Conservation (phyloP, 2,888 invertebrate species). For the Beris chalybata region DNA sequence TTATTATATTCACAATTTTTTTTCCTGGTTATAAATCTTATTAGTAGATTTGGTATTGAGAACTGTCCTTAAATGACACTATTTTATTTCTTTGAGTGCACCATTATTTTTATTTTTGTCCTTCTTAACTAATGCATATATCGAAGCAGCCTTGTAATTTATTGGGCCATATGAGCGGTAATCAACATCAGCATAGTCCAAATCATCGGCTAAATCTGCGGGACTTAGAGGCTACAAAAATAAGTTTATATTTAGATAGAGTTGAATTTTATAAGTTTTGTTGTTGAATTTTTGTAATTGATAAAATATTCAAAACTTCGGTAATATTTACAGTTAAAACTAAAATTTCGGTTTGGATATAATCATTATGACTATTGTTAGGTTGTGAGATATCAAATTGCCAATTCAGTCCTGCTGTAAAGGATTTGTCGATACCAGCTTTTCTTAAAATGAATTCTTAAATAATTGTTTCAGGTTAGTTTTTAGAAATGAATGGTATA, state of each 20-base stretch:
- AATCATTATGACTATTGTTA: too few species aligned
- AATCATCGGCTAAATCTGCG: conserved; percentile 64
- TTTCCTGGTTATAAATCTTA: not conserved
- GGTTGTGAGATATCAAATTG: too few species aligned
- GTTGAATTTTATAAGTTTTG: conserved; percentile 18
- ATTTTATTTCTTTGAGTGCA: conserved; percentile 47
- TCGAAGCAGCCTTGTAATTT: conserved; percentile 87
- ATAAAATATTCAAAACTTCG: not conserved
- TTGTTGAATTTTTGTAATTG: not conserved
- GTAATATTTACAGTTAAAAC: too few species aligned
- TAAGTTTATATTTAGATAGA: too few species aligned
- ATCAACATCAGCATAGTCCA: conserved; percentile 89
- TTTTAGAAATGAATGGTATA: too few species aligned
- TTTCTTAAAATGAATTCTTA: too few species aligned
- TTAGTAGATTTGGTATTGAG: not conserved
- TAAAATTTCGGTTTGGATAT: too few species aligned
- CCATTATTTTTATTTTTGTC: conserved; percentile 50
- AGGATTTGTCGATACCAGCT: too few species aligned
- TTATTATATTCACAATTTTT: conserved; percentile 5
- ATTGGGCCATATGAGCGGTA: conserved; percentile 89
- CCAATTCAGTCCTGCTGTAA: too few species aligned
- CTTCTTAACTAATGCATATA: conserved; percentile 76
- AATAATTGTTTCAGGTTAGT: too few species aligned
- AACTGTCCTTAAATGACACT: conserved; percentile 4
- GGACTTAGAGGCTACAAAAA: conserved; percentile 73